Evolutionary conservation across 2,888 invertebrate species (phyloP).

Genomic region (Loripinus fragilis): DNA sequence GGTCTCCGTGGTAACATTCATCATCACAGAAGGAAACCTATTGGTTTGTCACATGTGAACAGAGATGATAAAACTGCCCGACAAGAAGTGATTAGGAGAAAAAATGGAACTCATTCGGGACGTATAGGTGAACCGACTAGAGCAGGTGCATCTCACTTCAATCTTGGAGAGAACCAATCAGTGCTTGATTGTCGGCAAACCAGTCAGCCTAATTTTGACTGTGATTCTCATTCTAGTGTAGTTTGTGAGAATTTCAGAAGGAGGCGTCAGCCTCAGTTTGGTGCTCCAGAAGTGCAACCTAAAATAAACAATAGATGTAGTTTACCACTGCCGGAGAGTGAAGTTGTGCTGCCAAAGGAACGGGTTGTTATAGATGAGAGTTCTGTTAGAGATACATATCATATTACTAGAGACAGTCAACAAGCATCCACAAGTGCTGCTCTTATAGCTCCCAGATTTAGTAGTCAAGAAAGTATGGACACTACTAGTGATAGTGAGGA

Average conservation of each 20-base stretch:
- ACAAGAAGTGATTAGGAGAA: constrained; percentile 5
- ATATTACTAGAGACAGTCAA: background rate
- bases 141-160: background rate
- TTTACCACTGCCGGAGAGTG: background rate
- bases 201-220: constrained; percentile 2
- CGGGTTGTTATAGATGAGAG: background rate
- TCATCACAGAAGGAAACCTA: background rate
- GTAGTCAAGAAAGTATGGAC: constrained; percentile 60
- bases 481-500: constrained; percentile 54
- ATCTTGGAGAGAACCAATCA: background rate
- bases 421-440: background rate
- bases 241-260: background rate
- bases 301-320: background rate
- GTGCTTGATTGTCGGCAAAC: background rate
- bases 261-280: constrained; percentile 17
- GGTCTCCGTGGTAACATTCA: constrained; percentile 14
- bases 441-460: constrained; percentile 22
- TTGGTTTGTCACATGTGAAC: background rate
- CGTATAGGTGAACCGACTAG: background rate
- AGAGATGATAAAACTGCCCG: background rate
- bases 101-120: background rate
- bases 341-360: background rate
- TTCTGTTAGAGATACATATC: background rate
- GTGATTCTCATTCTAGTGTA: background rate
- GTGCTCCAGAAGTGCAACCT: background rate